Base-by-base conservation (phyloP, 2,797 vertebrate genomes). In the Leptoclinus maculatus region DNA sequence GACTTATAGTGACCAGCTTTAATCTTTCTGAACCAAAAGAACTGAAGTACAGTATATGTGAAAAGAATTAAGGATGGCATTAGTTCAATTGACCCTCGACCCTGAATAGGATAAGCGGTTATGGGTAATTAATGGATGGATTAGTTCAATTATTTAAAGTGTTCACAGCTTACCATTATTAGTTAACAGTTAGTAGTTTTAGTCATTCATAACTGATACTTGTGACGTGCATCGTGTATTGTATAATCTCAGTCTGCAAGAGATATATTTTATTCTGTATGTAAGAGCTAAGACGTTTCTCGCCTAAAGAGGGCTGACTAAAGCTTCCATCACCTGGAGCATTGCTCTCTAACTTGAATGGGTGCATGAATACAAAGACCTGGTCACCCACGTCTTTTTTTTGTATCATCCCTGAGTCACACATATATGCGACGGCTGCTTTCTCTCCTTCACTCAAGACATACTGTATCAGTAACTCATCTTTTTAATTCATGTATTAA, bases 1-100 rank as follows among this genome's bases (percentile, higher is more conserved):
- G 43, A 12, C 38, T 39, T 9, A 13, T 25, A n/a, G 8, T n/a
- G 16, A 17, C 38, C 56, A 67, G 39, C 58, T 79, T 70, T 41
- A 45, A 45, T 59, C 34, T 25, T 54, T 39, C 16, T 16, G 13
- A 34, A 67, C 27, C 10, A 57, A 49, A 72, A 47, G 1, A 45
- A n/a, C n/a, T 32, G 10, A 47, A 43, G 39, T 32, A 32, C 5
- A 32, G 29, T 27, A 19, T 29, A 34, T 9, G 17, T 0, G 27
- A 64, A 17, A 14, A 74, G 5, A 59, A 69, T 34, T 16, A 59
- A 68, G 6, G 19, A 53, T 68, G 43, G 9, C 53, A 38, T 66
- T 47, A n/a, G 49, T 36, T 69, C 2, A 57, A 2, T 34, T 32
- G 38, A 25, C 59, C 21, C 47, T 8, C 19, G 14, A 21, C 13